phyloP scores from a whole-genome alignment of 2,888 invertebrate species.

The Cantharis nigra region DNA sequence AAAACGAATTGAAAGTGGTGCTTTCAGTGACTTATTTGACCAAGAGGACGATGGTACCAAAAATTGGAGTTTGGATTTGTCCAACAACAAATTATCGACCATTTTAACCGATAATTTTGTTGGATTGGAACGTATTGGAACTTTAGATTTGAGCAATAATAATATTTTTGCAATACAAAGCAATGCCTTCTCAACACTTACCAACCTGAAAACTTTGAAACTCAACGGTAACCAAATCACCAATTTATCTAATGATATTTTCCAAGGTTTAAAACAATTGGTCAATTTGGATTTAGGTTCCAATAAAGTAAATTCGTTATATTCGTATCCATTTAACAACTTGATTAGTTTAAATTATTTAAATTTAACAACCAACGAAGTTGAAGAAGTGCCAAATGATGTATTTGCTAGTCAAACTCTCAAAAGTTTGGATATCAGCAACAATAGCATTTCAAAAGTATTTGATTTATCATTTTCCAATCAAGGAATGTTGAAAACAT shows the following conservation, averaged over 20 bases:
- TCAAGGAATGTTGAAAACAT: not conserved
- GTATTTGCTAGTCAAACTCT: not conserved
- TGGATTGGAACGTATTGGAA: not conserved
- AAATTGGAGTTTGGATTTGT: not conserved
- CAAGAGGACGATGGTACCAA: not conserved
- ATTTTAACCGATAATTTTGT: not conserved
- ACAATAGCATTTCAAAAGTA: not conserved
- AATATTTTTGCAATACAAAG: not conserved
- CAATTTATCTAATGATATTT: not conserved
- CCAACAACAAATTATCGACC: not conserved
- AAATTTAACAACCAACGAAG: not conserved
- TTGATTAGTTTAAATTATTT: not conserved
- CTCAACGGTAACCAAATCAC: not conserved
- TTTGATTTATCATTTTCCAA: not conserved
- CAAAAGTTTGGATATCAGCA: not conserved
- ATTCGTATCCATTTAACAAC: not conserved
- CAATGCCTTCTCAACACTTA: not conserved
- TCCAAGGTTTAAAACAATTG: not conserved
- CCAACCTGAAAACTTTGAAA: not conserved
- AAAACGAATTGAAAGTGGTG: not conserved
- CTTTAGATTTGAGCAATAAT: not conserved
- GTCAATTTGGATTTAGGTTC: not conserved
- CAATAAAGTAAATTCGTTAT: not conserved
- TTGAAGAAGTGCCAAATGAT: not conserved
- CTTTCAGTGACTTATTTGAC: not conserved